Evolutionary conservation across 2,797 vertebrate genomes (phyloP), one percentile per base, ranked within the genome.

Genomic region (Argentina silus): DNA sequence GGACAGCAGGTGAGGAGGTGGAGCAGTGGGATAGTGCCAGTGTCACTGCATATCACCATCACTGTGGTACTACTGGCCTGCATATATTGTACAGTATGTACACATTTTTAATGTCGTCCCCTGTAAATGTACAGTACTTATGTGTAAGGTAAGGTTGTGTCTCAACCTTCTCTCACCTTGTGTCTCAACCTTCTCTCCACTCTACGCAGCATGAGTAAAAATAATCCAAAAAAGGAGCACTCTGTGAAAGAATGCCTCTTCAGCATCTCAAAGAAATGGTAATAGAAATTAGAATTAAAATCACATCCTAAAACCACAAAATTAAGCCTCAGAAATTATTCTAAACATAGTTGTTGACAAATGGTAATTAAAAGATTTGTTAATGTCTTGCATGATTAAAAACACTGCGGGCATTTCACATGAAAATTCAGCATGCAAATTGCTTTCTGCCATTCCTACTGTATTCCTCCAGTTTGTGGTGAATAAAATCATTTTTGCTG

Each of bases 331-430:
- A 78, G 70, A 89, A 89, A 89, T 89, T 27, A 90, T 89, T 93
- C 84, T 69, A 78, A 88, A 89, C 80, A 82, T 85, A 85, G 80
- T 87, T 91, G 89, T 91, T 89, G 89, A 92, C 89, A 90, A 90
- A 90, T 87, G 85, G 86, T 92, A 93, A 94, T 93, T 92, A 93
- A 92, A 93, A 92, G 81, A 92, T 92, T 90, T 91, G 90, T 91
- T 93, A 93, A 93, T 93, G 91, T 85, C 8, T 42, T 76, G 85
- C 86, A 83, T 89, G 90, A 93, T 93, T 91, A 91, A 92, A 93
- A 93, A 90, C 89, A 90, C 90, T 90, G 87, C 81, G 73, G 89
- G 88, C 87, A 81, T 91, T 93, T 91, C 86, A 86, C 80, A 89
- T 85, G 74, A 71, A 88, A 90, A 91, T 91, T 89, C 87, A 87